These are phyloP conservation scores for Rattus rattus DNA, from an alignment of 2,113 vertebrate species.

Conservation along the genomic window DNA sequence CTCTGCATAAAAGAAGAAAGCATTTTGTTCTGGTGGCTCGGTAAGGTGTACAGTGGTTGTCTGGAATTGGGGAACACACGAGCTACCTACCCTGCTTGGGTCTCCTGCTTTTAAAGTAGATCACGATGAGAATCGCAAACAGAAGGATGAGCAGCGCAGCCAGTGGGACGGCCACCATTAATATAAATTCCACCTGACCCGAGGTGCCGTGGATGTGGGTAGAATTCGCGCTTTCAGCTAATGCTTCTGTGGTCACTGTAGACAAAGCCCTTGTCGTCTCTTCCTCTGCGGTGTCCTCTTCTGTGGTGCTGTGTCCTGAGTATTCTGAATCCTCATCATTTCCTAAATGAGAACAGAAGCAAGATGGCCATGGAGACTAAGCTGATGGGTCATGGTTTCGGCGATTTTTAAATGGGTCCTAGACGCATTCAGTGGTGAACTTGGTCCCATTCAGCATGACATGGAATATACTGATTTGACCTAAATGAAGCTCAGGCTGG, in stretches of 20 bases:
- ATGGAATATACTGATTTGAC: neutral
- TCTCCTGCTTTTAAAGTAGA: conserved; percentile 80
- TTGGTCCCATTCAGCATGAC: neutral
- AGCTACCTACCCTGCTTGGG: conserved; percentile 85
- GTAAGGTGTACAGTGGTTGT: conserved; percentile 25
- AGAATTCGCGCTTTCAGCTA: fast-evolving
- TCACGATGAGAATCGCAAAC: conserved; percentile 62
- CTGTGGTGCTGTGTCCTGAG: neutral
- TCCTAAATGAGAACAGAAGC: conserved; percentile 55
- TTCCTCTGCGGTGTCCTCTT: fast-evolving
- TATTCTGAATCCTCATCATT: fast-evolving
- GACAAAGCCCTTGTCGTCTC: fast-evolving
- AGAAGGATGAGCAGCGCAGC: conserved; percentile 78
- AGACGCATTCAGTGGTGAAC: neutral
- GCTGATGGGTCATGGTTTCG: neutral
- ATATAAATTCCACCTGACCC: neutral
- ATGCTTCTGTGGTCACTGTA: neutral
- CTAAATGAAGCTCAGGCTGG: neutral
- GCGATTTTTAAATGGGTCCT: neutral
- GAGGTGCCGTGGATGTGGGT: fast-evolving
- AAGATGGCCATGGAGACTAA: conserved; percentile 39
- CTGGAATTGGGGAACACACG: neutral
- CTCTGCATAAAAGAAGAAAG: conserved; percentile 55
- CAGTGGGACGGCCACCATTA: conserved; percentile 80
- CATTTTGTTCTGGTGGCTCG: neutral